A percentile compares a stretch with the other conserved stretches of the same genome.
phyloP scores from a whole-genome alignment of 2,797 vertebrate species.

The Podarcis lilfordi region DNA sequence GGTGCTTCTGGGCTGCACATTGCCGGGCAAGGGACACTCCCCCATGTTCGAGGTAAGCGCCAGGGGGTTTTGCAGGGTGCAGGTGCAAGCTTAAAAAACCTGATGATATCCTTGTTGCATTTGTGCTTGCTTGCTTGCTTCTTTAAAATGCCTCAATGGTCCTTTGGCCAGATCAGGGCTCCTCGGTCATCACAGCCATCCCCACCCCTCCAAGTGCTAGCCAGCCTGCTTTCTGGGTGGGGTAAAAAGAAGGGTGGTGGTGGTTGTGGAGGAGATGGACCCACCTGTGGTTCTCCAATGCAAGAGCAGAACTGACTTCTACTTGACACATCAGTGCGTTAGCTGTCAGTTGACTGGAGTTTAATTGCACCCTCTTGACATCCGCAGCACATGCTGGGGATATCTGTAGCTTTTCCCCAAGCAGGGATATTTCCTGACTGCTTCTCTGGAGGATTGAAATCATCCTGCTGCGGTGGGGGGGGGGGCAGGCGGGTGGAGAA shows the following conservation, averaged over 20 bases:
- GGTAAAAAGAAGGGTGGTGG: neutral
- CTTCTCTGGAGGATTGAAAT: neutral
- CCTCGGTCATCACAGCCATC: neutral
- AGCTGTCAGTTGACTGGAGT: slow-evolving; percentile 7
- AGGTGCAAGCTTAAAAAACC: too few relatives aligned
- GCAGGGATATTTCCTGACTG: neutral
- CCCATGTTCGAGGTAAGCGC: slow-evolving; percentile 81
- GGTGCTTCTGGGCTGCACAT: slow-evolving; percentile 84
- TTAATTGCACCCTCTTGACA: slow-evolving; percentile 18
- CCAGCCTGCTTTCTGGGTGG: neutral
- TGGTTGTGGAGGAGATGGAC: too few relatives aligned
- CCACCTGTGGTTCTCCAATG: neutral
- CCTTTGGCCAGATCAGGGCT: too few relatives aligned
- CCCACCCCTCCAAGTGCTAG: neutral
- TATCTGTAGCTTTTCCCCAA: neutral
- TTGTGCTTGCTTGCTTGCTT: neutral
- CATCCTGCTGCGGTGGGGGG: rapidly evolving
- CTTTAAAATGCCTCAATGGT: neutral
- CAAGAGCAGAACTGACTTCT: neutral
- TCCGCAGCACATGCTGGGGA: slow-evolving; percentile 7
- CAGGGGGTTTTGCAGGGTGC: slow-evolving; percentile 13
- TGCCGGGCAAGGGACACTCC: slow-evolving; percentile 81
- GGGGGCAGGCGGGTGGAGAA: neutral
- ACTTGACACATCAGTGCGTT: slow-evolving; percentile 11
- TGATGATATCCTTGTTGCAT: neutral